Percentiles rank a stretch among this genome's conserved stretches.
These are phyloP conservation scores for Polyommatus iphigenia DNA, from an alignment of 2,888 invertebrate species.

Conservation along the genomic window DNA sequence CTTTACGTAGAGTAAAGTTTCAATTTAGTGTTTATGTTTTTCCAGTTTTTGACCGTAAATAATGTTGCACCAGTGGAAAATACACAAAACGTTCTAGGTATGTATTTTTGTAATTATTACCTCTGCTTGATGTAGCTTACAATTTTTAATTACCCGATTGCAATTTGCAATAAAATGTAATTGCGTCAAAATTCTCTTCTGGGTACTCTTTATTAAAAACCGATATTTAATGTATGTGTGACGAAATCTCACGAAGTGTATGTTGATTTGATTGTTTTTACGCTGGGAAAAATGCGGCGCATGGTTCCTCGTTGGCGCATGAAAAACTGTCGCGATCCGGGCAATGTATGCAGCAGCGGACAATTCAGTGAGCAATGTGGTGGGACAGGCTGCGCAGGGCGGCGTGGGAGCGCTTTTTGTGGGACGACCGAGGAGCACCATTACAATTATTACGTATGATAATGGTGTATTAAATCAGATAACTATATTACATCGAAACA, in stretches of 20 bases:
- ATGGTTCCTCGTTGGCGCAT: slow-evolving; percentile 25
- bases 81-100: no score
- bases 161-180: not conserved
- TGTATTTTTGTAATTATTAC: no score
- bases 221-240: slow-evolving; percentile 30
- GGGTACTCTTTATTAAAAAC: not conserved
- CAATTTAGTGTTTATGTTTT: no score
- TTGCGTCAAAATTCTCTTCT: not conserved
- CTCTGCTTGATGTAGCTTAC: no score
- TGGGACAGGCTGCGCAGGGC: slow-evolving; percentile 33
- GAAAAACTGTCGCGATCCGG: slow-evolving; percentile 24
- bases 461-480: slow-evolving; percentile 19
- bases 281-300: slow-evolving; percentile 30
- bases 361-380: slow-evolving; percentile 24
- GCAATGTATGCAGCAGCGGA: slow-evolving; percentile 31
- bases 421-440: not conserved
- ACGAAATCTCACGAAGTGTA: slow-evolving; percentile 30
- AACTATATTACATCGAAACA: slow-evolving; percentile 2
- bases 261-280: slow-evolving; percentile 32
- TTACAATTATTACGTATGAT: slow-evolving; percentile 18
- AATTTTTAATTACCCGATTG: not conserved
- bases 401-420: slow-evolving; percentile 47
- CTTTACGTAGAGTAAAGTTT: no score
- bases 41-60: no score
- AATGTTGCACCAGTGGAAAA: no score